phyloP scores from a whole-genome alignment of 2,888 invertebrate genomes.

The Panzeria rudis region DNA sequence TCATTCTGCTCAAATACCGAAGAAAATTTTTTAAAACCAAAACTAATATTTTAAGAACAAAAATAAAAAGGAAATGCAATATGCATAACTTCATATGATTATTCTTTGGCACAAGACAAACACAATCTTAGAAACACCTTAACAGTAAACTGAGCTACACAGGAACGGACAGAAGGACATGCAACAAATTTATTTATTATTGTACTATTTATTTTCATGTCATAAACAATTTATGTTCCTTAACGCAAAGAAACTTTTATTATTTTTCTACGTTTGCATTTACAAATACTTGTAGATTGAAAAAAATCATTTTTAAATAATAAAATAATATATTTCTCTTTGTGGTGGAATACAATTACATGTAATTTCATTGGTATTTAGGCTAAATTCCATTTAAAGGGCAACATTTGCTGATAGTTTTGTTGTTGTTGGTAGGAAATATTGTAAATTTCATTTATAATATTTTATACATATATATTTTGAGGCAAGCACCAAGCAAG shows the following conservation, averaged over 20 bases:
- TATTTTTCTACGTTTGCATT: conserved; percentile 23
- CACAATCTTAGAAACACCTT: conserved; percentile 18
- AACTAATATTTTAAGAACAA: not conserved
- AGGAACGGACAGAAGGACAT: conserved; percentile 58
- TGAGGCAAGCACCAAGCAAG: not conserved
- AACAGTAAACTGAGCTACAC: conserved; percentile 8
- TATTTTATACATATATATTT: conserved; percentile 4
- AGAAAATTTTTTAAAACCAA: not conserved
- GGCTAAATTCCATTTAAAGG: conserved; percentile 66
- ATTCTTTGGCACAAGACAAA: conserved; percentile 38
- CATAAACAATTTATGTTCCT: conserved; percentile 69
- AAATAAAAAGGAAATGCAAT: conserved; percentile 56
- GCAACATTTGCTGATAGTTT: conserved; percentile 57
- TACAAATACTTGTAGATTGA: not conserved
- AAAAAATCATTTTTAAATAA: conserved; percentile 21
- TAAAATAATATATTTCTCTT: conserved; percentile 12
- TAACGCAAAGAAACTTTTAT: conserved; percentile 46
- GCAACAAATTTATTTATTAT: conserved; percentile 68
- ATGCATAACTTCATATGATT: conserved; percentile 65
- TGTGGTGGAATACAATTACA: conserved; percentile 53
- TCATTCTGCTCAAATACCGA: conserved; percentile 26
- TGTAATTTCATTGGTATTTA: conserved; percentile 70
- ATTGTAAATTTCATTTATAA: conserved; percentile 43
- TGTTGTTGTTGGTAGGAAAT: conserved; percentile 22
- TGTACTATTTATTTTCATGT: conserved; percentile 64